Evolutionary conservation across 2,113 vertebrate species (phyloP), one percentile per base, ranked within the genome.

Genomic region (Heteronetta atricapilla): DNA sequence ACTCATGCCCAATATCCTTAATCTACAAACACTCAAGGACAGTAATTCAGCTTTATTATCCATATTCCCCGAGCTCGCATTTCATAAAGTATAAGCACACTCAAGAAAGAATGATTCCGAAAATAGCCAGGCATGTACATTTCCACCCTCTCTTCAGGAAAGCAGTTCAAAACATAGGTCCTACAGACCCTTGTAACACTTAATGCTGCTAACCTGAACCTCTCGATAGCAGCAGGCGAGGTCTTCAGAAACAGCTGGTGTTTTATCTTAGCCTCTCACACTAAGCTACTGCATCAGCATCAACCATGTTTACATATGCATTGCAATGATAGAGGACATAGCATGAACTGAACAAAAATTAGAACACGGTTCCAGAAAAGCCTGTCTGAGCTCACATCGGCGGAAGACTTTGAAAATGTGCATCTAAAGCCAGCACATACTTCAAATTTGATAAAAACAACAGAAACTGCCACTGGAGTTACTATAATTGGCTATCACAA

Each of bases 211-310:
- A 95, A 92, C 70, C 93, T 68, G 56, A 94, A 85, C 88, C 86
- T 90, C 93, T 93, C 77, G 88, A 94, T 73, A 96, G 85, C 90
- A 95, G 96, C 83, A 90, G 80, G 92, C 2, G 0, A 1, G 79
- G 88, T 87, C 92, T 94, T 94, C 56, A 94, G 76, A 86, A 97
- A 90, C 90, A 96, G 83, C 83, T 95, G 91, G 86, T 58, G 92
- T 93, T 96, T 93, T 92, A 22, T 92, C 76, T 96, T 86, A 90
- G 93, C 90, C 93, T 94, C 90, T 97, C 86, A 88, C 74, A 88
- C 81, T 79, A 83, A 90, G 60, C 82, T 95, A 93, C 91, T 89
- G 93, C 96, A 93, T 81, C 44, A 82, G 42, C 55, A 95, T 87
- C 78, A 89, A 34, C 42, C 3, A 5, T 77, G 76, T 88, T 96